Conservation (phyloP, 2,888 invertebrate genomes). For the Zygogramma bicolorata region DNA sequence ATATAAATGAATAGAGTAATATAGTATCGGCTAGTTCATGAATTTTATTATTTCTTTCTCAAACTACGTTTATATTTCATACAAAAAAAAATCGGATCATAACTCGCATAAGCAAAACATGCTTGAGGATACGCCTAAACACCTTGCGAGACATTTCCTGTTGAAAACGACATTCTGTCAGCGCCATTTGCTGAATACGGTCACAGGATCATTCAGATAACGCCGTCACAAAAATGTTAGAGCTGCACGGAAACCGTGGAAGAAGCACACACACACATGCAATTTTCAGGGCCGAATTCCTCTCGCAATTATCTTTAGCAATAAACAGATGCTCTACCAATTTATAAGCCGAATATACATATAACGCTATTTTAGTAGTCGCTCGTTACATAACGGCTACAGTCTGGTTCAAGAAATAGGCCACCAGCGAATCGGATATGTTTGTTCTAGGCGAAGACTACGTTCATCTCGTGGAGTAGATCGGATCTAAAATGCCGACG, state of each 20-base stretch:
- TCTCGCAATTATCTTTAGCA: constrained; percentile 51
- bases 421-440: constrained; percentile 23
- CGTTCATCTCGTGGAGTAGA: neutral
- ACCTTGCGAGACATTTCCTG: constrained; percentile 4
- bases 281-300: constrained; percentile 54
- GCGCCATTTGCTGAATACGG: neutral
- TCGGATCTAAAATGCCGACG: neutral
- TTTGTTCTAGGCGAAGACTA: constrained; percentile 11
- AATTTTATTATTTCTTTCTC: too few species aligned
- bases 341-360: constrained; percentile 41
- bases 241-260: constrained; percentile 29
- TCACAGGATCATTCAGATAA: neutral
- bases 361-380: constrained; percentile 38
- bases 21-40: too few species aligned
- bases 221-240: neutral
- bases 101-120: too few species aligned
- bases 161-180: neutral
- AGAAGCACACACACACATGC: constrained; percentile 44
- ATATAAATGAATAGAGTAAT: too few species aligned
- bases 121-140: too few species aligned
- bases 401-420: constrained; percentile 28
- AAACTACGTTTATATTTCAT: too few species aligned
- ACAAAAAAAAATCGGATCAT: too few species aligned
- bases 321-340: constrained; percentile 53
- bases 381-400: constrained; percentile 33